Evolutionary conservation across 2,113 vertebrate genomes (phyloP).

Genomic region (Caranx melampygus): DNA sequence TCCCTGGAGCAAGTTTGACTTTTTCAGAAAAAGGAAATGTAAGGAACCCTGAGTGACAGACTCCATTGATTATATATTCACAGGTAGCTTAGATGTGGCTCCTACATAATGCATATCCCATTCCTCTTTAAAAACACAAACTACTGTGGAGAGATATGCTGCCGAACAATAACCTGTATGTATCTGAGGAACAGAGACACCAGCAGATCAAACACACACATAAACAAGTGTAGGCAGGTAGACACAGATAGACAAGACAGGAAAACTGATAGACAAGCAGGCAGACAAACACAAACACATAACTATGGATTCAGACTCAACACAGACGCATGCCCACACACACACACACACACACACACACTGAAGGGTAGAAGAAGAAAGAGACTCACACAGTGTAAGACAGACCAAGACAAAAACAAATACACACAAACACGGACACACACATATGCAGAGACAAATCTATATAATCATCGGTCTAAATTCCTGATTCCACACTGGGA

Average conservation of each 20-base stretch:
- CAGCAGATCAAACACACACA: slow-evolving; percentile 25
- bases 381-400: slow-evolving; percentile 8
- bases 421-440: slow-evolving; percentile 38
- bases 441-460: slow-evolving; percentile 52
- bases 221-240: slow-evolving; percentile 54
- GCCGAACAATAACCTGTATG: neutral
- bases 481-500: slow-evolving; percentile 62
- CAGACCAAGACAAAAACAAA: slow-evolving; percentile 41
- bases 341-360: slow-evolving; percentile 36
- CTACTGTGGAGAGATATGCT: neutral
- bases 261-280: slow-evolving; percentile 46
- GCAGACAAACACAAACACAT: slow-evolving; percentile 50
- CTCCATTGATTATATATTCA: neutral
- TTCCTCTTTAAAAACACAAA: neutral
- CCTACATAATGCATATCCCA: neutral
- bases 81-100: neutral
- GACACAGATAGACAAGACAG: slow-evolving; percentile 36
- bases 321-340: slow-evolving; percentile 52
- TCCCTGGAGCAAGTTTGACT: neutral
- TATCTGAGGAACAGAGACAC: slow-evolving; percentile 13
- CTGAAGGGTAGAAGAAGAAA: neutral
- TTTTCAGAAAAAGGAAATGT: slow-evolving; percentile 2
- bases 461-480: slow-evolving; percentile 71
- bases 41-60: neutral
- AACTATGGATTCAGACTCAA: slow-evolving; percentile 61